Base-by-base conservation (phyloP, 2,888 invertebrate species). In the Athrips mouffetella region DNA sequence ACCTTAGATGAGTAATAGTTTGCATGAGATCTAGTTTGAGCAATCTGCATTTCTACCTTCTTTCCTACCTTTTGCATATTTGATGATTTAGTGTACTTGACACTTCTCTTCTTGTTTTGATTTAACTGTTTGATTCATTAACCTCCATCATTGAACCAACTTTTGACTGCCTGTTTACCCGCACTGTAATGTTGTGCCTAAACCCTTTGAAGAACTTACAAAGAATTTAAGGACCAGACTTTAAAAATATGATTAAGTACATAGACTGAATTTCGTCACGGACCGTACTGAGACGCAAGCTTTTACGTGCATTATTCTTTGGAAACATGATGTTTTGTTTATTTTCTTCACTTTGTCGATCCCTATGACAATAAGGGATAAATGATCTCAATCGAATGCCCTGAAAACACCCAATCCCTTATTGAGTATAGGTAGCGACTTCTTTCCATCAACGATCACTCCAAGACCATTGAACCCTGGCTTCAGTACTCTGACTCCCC, bases 1-100 rank as follows among this genome's bases (percentile, higher is more conserved):
- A 88, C 88, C 87, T 86, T 87, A 88, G 88, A 85, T 77, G 81
- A 83, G 81, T 84, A 67, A 63, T 68, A 80, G 79, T 66, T 66
- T 85, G 87, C 88, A 88, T 86, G 87, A 62, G 62, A 62, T 56
- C 61, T 82, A 80, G 75, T 70, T 63, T 64, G 69, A 67, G 69
- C 73, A 73, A 70, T 67, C 71, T 74, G 74, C 74, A 70, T 73
- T 66, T 65, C 58, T 65, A 60, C 70, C 67, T 73, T 62, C 62
- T 63, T 64, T 63, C 61, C 62, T 63, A 65, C 66, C 60, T 58
- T 51, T 60, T n/a, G n/a, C n/a, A n/a, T n/a, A n/a, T 50, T 55
- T 70, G 52, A 68, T 75, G 71, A 72, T 70, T 76, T 70, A 66
- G 64, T 70, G 64, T 67, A 60, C 66, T 65, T 65, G 58, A 61